Percentiles rank a stretch among this genome's conserved stretches.
Evolutionary conservation across 2,113 vertebrate species (phyloP).

Genomic region (Atlantisia rogersi): DNA sequence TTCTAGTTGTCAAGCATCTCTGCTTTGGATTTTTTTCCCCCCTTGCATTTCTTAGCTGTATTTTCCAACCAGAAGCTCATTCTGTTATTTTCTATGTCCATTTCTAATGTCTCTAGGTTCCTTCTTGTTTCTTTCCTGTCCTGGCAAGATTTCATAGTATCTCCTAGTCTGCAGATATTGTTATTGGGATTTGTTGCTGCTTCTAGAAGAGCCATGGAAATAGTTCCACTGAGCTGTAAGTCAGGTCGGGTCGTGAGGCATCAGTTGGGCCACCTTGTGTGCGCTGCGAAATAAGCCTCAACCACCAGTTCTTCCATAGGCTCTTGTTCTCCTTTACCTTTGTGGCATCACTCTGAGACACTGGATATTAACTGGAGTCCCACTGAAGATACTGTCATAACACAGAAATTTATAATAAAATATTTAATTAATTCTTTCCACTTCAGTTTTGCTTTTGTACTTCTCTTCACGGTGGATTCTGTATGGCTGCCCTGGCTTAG

Average conservation of each 20-base stretch:
- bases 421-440: background rate
- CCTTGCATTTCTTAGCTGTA: background rate
- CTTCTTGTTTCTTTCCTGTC: slow-evolving; percentile 12
- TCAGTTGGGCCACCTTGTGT: background rate
- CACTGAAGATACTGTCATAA: background rate
- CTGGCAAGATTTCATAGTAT: background rate
- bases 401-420: background rate
- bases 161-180: background rate
- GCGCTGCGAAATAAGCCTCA: background rate
- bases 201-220: background rate
- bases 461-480: background rate
- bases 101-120: background rate
- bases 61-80: slow-evolving; percentile 19
- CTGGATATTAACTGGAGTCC: background rate
- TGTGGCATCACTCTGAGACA: background rate
- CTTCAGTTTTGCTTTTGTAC: background rate
- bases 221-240: background rate
- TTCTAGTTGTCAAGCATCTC: background rate
- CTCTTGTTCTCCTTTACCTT: background rate
- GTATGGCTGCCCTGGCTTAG: background rate
- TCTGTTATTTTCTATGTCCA: background rate
- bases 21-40: background rate
- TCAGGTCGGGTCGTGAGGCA: background rate
- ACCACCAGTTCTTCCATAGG: background rate
- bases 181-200: background rate